A percentile compares a stretch with the other conserved stretches of the same genome.
Evolutionary conservation across 1,140 invertebrate genomes (phyloP).

Genomic region (Parasteatoda tepidariorum): DNA sequence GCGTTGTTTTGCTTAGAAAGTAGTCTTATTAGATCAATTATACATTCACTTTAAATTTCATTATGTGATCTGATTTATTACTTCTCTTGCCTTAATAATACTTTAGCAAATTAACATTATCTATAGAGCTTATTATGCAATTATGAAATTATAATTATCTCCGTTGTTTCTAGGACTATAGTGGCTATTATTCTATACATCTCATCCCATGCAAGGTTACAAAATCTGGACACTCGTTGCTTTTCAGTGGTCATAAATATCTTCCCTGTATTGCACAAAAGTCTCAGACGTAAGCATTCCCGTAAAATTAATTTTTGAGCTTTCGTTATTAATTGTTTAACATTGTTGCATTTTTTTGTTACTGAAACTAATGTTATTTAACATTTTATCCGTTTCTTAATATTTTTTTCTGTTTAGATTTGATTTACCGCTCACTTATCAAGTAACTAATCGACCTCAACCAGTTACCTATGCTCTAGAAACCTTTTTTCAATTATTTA

Average conservation of each 20-base stretch:
- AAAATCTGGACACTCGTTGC: constrained; percentile 65
- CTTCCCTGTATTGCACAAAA: constrained; percentile 66
- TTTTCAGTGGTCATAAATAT: constrained; percentile 61
- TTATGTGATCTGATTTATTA: too few species aligned
- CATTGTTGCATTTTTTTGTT: not conserved
- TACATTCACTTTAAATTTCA: too few species aligned
- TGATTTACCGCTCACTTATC: constrained; percentile 70
- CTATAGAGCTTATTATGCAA: too few species aligned
- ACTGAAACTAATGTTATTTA: not conserved
- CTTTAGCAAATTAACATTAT: too few species aligned
- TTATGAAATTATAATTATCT: too few species aligned
- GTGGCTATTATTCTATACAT: constrained; percentile 69
- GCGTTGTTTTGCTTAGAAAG: too few species aligned
- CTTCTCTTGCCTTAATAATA: too few species aligned
- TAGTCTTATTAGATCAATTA: too few species aligned
- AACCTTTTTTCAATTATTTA: constrained; percentile 71
- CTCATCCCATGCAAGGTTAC: constrained; percentile 70
- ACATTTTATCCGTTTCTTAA: not conserved
- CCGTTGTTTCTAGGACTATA: constrained; percentile 70
- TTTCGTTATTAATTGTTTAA: not conserved
- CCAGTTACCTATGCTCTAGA: constrained; percentile 70
- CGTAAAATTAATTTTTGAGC: not conserved
- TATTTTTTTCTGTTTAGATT: constrained; percentile 63
- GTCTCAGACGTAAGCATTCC: constrained; percentile 63
- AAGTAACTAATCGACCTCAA: constrained; percentile 70